Evolutionary conservation across 2,797 vertebrate species (phyloP), one percentile per base, ranked within the genome.

Genomic region (Apogon talboti): DNA sequence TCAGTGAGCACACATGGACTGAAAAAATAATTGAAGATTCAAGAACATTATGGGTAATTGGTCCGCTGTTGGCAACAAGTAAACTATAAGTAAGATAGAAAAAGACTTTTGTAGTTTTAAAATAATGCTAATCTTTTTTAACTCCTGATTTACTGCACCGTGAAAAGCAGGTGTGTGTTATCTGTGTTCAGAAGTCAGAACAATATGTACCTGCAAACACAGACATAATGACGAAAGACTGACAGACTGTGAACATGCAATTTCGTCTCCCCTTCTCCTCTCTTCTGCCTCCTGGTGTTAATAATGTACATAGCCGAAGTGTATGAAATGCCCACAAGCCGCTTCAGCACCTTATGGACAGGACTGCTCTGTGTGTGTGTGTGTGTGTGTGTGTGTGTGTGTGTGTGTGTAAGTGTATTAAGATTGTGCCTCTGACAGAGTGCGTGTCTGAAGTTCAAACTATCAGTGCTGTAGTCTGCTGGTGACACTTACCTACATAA

Each of bases 271-370:
- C n/a, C n/a, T 51, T n/a, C n/a, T 51, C 46, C 50, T 66, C n/a
- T 35, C 24, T 37, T 53, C 52, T 71, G 58, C 63, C 46, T 50
- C 52, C 76, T 78, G 52, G 57, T 88, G 74, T 94, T 94, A 92
- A 94, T 94, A 93, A 93, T 97, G 94, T 96, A 95, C 82, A 96
- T 95, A 95, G 87, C 70, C 66, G 11, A 63, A 84, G 89, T 86
- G 88, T 91, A 89, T 91, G 92, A 43, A 91, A 78, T 90, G 79
- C 71, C 85, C 92, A 93, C 93, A 74, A 91, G 89, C 92, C 82
- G 94, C 94, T 95, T 96, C 92, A 91, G 96, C 96, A 98, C 96
- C 96, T 98, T 96, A 97, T 85, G 85, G 91, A 94, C 91, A 94
- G 93, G 92, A 95, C 94, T 95, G 92, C 45, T 68, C 49, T 75